These are phyloP conservation scores for Aldabrachelys gigantea DNA, from an alignment of 2,113 vertebrate genomes.

Conservation along the genomic window DNA sequence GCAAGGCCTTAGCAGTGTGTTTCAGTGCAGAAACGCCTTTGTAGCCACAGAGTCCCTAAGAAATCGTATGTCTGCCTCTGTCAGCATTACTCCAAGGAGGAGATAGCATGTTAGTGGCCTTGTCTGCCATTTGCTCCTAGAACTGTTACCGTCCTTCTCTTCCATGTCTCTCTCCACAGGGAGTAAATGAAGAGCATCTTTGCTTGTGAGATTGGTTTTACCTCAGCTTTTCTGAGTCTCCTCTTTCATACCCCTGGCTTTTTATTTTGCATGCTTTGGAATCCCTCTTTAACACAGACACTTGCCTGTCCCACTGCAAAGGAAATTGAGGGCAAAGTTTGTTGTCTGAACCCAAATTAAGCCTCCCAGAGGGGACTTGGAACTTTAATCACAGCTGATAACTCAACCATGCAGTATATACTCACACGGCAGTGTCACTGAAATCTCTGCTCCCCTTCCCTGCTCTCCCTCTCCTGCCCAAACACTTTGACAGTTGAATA, in stretches of 20 bases:
- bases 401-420: slow-evolving; percentile 24
- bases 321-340: not conserved
- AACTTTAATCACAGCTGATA: slow-evolving; percentile 40
- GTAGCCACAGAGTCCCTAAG: not conserved
- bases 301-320: not conserved
- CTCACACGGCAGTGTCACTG: not conserved
- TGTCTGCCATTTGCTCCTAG: not conserved
- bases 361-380: slow-evolving; percentile 19
- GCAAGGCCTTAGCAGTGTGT: not conserved
- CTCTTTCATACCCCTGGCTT: not conserved
- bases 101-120: not conserved
- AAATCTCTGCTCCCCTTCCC: not conserved
- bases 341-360: slow-evolving; percentile 47
- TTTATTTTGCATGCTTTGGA: not conserved
- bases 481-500: not conserved
- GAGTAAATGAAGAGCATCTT: not conserved
- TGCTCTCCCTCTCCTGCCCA: not conserved
- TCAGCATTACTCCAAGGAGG: not conserved
- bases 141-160: not conserved
- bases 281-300: not conserved
- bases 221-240: too few relatives aligned
- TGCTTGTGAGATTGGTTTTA: not conserved
- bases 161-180: not conserved
- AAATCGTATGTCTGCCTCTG: not conserved
- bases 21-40: not conserved